Base-by-base conservation (phyloP, 2,113 vertebrate genomes). In the Regulus satrapa region DNA sequence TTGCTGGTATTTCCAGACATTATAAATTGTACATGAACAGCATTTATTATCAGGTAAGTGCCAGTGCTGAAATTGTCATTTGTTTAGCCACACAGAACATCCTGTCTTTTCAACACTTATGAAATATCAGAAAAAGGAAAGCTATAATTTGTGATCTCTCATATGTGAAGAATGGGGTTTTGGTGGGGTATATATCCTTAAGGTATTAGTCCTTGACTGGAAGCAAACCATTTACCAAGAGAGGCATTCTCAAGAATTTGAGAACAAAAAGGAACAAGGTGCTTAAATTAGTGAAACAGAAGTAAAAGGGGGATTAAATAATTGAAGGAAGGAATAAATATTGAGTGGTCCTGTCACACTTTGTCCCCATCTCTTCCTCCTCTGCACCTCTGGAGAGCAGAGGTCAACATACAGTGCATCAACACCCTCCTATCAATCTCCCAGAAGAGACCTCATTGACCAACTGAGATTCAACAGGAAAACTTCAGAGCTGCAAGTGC, bases 141-240 rank as follows among this genome's bases (percentile, higher is more conserved):
- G 83, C 43, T 85, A 4, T 92, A 63, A 88, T 87, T 91, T 95
- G 38, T 74, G 81, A 73, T 89, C 54, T 56, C 31, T 96, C 49
- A 18, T 51, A 49, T 41, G 63, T 85, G 67, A 92, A 48, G 36
- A 88, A 69, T 46, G 31, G 43, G 17, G 38, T 25, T 73, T n/a
- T 52, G 10, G 7, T 36, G 14, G 26, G 26, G 7, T 2, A 19
- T 48, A 54, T 41, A 28, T 78, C 20, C 66, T 86, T 68, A 76
- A 74, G 80, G 54, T 29, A 26, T 25, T 76, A 46, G 5, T 73
- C 8, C 29, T 87, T 91, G 36, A 24, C 49, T 66, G 31, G 41
- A 92, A 92, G 89, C 28, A 89, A 93, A 75, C 9, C 18, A n/a
- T 68, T 90, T 66, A 80, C 12, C 34, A 23, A 87, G 52, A 58